These are phyloP conservation scores for Pelagia noctiluca DNA, from an alignment of 30 jellyfish, hydroid and myxozoan genomes.

Conservation along the genomic window DNA sequence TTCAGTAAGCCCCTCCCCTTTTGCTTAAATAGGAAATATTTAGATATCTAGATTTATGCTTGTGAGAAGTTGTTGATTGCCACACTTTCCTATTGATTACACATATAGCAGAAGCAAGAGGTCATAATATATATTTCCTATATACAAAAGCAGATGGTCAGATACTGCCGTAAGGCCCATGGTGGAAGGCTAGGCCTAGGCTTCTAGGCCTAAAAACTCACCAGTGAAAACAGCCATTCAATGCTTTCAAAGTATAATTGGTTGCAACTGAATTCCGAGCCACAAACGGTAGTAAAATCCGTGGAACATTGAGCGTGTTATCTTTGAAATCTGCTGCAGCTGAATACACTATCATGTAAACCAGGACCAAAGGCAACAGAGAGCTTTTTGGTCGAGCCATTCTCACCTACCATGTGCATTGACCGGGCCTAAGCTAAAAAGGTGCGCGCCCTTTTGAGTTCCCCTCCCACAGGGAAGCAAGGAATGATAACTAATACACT, in stretches of 20 bases:
- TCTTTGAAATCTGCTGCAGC: conserved; percentile 46
- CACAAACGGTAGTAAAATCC: conserved; percentile 84
- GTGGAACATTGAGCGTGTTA: conserved; percentile 86
- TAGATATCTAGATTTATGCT: not conserved
- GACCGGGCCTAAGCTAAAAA: not conserved
- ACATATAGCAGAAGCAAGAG: not conserved
- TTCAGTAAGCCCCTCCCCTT: too few relatives aligned
- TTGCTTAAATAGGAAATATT: too few relatives aligned
- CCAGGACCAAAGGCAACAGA: not conserved
- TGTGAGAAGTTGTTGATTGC: not conserved
- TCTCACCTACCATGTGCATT: not conserved
- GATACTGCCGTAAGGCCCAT: not conserved
- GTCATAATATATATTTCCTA: not conserved
- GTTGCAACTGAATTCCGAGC: conserved; percentile 72
- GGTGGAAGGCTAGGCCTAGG: not conserved
- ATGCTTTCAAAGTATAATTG: conserved; percentile 80
- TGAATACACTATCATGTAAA: not conserved
- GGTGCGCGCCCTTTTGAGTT: conserved; percentile 7
- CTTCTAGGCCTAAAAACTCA: conserved; percentile 27
- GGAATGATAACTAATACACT: too few relatives aligned
- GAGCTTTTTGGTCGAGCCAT: not conserved
- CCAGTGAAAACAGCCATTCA: conserved; percentile 93
- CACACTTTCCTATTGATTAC: not conserved
- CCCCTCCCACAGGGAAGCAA: too few relatives aligned
- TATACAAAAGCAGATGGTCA: not conserved